These are phyloP conservation scores for Heterodera carotae DNA, from an alignment of 1,140 invertebrate genomes.

Conservation along the genomic window DNA sequence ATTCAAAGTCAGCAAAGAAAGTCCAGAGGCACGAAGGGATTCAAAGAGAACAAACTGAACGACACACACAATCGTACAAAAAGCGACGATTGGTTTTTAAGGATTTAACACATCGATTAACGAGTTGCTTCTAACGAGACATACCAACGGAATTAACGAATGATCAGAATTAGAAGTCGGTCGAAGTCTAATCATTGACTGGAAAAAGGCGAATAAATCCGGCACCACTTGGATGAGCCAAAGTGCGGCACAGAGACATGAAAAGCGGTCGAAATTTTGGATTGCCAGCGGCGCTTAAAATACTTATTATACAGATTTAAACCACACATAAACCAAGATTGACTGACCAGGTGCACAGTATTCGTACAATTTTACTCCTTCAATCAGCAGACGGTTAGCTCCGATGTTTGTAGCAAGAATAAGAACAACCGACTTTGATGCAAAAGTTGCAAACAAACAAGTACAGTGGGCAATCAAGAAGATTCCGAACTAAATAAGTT, in stretches of 20 bases:
- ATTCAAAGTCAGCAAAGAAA: conserved; percentile 46
- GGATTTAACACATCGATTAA: no score
- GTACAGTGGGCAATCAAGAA: conserved; percentile 32
- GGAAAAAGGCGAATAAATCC: conserved; percentile 43
- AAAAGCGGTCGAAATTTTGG: conserved; percentile 30
- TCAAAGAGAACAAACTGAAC: conserved; percentile 53
- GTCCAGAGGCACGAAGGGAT: conserved; percentile 48
- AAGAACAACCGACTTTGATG: conserved; percentile 33
- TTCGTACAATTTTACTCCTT: conserved; percentile 27
- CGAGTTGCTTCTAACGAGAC: no score
- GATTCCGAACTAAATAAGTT: conserved; percentile 33
- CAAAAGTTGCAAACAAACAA: conserved; percentile 36
- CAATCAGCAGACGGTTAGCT: conserved; percentile 3
- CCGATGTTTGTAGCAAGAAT: conserved; percentile 42
- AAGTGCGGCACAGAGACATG: conserved; percentile 34
- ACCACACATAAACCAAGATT: conserved; percentile 16
- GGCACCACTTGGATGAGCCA: conserved; percentile 50
- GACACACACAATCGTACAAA: neutral
- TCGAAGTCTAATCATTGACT: conserved; percentile 28
- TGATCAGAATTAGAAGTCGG: conserved; percentile 5
- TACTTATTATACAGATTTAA: neutral
- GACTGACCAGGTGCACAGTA: conserved; percentile 18
- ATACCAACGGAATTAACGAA: conserved; percentile 23
- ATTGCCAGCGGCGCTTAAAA: conserved; percentile 34
- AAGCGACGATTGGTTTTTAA: no score